phyloP scores from a whole-genome alignment of 2,113 vertebrate genomes.

The Crocuta crocuta region DNA sequence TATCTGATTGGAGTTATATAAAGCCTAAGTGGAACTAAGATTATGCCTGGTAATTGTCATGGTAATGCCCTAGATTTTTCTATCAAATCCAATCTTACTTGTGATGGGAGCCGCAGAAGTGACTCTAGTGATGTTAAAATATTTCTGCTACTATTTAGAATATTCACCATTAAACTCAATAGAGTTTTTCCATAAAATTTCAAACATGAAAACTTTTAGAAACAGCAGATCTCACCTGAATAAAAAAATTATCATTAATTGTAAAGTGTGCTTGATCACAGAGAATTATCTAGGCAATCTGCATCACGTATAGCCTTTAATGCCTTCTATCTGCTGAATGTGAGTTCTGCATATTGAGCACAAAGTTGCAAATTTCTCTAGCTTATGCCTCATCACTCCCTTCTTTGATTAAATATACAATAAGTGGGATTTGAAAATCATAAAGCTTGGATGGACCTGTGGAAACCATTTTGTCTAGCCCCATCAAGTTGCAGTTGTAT shows the following conservation, averaged over 20 bases:
- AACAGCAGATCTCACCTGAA: conserved; percentile 45
- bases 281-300: conserved; percentile 52
- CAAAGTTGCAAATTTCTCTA: conserved; percentile 50
- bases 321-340: conserved; percentile 14
- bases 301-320: conserved; percentile 48
- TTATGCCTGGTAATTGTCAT: conserved; percentile 67
- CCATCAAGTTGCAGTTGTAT: neutral
- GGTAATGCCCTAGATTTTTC: conserved; percentile 72
- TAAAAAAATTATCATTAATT: conserved; percentile 57
- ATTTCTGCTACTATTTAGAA: conserved; percentile 61
- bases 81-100: conserved; percentile 74
- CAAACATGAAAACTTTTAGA: conserved; percentile 54
- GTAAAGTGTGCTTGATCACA: conserved; percentile 57
- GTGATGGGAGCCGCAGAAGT: neutral
- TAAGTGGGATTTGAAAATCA: conserved; percentile 46
- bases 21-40: conserved; percentile 58
- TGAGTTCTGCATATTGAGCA: conserved; percentile 59
- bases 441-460: neutral
- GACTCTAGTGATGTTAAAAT: conserved; percentile 54
- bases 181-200: conserved; percentile 52
- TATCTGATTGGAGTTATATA: conserved; percentile 63
- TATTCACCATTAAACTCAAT: conserved; percentile 50
- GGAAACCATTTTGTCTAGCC: neutral
- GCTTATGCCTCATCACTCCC: conserved; percentile 24
- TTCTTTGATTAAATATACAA: conserved; percentile 60